Percentiles rank a stretch among this genome's conserved stretches.
phyloP scores from a whole-genome alignment of 2,113 vertebrate genomes.

The Epinephelus lanceolatus region DNA sequence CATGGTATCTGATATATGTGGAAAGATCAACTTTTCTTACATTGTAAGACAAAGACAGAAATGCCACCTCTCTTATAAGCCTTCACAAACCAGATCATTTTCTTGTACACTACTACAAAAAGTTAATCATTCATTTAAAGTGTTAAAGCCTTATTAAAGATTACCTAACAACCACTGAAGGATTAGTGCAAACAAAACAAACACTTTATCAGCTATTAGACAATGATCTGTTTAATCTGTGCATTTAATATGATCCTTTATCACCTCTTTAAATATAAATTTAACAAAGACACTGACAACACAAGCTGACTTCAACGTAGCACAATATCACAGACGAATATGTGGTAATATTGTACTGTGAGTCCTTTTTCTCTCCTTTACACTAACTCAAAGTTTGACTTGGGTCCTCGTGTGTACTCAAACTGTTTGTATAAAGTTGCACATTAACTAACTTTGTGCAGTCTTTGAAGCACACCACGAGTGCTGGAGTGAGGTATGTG shows the following conservation, averaged over 20 bases:
- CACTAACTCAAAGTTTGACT: constrained; percentile 56
- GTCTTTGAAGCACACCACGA: constrained; percentile 60
- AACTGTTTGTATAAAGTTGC: constrained; percentile 79
- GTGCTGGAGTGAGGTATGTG: constrained; percentile 30
- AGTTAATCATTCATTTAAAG: constrained; percentile 47
- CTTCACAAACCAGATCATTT: constrained; percentile 8
- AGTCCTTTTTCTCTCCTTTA: background rate
- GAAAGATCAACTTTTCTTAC: constrained; percentile 3
- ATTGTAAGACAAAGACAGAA: background rate
- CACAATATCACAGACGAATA: constrained; percentile 19
- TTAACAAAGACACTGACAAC: constrained; percentile 15
- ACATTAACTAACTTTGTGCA: constrained; percentile 82
- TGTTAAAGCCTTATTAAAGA: constrained; percentile 30
- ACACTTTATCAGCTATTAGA: constrained; percentile 27
- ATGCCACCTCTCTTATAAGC: background rate
- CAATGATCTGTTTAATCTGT: constrained; percentile 23
- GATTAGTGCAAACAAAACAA: constrained; percentile 29
- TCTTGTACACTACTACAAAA: constrained; percentile 3
- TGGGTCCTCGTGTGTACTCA: constrained; percentile 59
- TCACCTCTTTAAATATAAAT: constrained; percentile 20
- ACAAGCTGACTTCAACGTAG: constrained; percentile 1
- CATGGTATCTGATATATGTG: too few relatives aligned
- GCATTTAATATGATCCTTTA: constrained; percentile 5
- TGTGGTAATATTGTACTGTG: background rate
- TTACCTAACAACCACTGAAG: constrained; percentile 20